Percentiles rank a stretch among this genome's conserved stretches.
Evolutionary conservation across 2,113 vertebrate species (phyloP).

Genomic region (Typhlomys cinereus): DNA sequence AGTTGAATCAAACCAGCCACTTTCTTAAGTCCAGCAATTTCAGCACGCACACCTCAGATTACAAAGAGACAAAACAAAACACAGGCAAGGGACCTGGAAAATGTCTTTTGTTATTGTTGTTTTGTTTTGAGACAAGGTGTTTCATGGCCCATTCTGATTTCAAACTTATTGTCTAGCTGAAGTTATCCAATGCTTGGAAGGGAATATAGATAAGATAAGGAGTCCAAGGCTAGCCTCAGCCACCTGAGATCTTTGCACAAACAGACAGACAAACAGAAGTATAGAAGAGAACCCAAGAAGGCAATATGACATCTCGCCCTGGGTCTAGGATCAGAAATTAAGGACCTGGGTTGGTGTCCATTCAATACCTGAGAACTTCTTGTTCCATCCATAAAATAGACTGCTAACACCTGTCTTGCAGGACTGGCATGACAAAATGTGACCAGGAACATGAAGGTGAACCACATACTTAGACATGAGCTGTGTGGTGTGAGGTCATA

Average conservation of each 20-base stretch:
- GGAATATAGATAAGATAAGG: too few relatives aligned
- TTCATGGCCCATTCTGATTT: background rate
- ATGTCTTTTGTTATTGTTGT: background rate
- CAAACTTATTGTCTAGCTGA: background rate
- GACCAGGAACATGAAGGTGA: fast-evolving
- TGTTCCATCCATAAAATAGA: background rate
- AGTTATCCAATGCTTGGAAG: background rate
- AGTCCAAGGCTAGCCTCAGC: background rate
- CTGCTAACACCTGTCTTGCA: background rate
- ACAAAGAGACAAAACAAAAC: background rate
- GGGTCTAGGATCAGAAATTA: background rate
- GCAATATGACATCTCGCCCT: background rate
- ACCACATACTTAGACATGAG: background rate
- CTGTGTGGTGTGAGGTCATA: too few relatives aligned
- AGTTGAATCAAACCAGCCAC: background rate
- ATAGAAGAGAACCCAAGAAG: background rate
- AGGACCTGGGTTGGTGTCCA: background rate
- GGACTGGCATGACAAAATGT: background rate
- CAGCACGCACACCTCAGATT: background rate
- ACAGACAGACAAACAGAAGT: background rate
- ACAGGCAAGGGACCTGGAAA: background rate
- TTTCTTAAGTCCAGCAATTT: background rate
- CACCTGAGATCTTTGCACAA: background rate
- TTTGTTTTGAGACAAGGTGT: background rate
- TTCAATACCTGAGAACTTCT: background rate